Base-by-base conservation (phyloP, 2,797 vertebrate genomes). In the Syndactyla subalaris region DNA sequence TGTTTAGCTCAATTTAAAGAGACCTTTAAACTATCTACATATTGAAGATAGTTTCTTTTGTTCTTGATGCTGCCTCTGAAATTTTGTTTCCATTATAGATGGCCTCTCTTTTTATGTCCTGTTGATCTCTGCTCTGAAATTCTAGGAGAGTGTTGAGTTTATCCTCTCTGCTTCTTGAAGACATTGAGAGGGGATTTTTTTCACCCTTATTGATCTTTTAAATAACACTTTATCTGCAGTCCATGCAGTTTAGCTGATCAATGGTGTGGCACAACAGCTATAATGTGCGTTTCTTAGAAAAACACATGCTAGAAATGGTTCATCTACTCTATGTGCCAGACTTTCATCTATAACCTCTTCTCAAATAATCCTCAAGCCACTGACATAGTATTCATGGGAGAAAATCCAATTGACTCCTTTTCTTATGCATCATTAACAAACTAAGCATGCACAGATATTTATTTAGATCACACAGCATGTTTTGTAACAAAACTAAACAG, bases 201-300 rank as follows among this genome's bases (percentile, higher is more conserved):
- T 38, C 23, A 21, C 18, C 18, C 9, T 54, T 89, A 54, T 3
- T 61, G 55, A 75, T 67, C 55, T 45, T 86, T 62, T 87, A 88
- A 95, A 34, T 48, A 86, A 52, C 23, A 21, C 29, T 66, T 93
- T 93, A 11, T 85, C 43, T 82, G 8, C 46, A 49, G 30, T 92
- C n/a, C 17, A n/a, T 49, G 61, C 48, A 79, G 88, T 92, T 95
- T 79, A 86, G 59, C 71, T 93, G 86, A 82, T 92, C 77, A 71
- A 4, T 82, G 71, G 26, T 85, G 84, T 85, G 84, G 41, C 32
- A 78, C 59, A 82, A 51, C 41, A 84, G 48, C 63, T 71, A 2
- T 71, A 90, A 89, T 10, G 13, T 57, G 22, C 84, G 14, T 77
- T 46, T 72, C 30, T 74, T 68, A 86, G 70, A 80, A 92, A 86